Evolutionary conservation across 2,797 vertebrate species (phyloP).

Genomic region (Tadarida brasiliensis): DNA sequence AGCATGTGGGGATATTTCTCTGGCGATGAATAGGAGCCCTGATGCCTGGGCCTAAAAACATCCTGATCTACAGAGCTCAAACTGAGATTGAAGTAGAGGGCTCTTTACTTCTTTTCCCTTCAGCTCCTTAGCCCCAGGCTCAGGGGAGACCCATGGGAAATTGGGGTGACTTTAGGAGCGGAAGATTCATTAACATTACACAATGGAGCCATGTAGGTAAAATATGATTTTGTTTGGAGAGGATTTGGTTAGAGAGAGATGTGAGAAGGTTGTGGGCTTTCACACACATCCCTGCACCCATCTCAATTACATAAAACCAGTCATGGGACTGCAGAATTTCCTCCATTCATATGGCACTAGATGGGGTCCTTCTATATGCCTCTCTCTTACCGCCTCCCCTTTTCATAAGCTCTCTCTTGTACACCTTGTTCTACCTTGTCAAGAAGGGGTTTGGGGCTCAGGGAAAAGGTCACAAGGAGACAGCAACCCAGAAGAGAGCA

Average conservation of each 20-base stretch:
- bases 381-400: not conserved
- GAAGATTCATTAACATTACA: constrained; percentile 67
- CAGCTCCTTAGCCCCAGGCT: not conserved
- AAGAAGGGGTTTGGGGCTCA: not conserved
- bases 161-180: constrained; percentile 25
- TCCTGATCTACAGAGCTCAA: not conserved
- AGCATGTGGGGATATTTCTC: not conserved
- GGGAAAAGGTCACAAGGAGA: not conserved
- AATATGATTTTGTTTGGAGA: constrained; percentile 44
- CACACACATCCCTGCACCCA: not conserved
- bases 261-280: not conserved
- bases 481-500: not conserved
- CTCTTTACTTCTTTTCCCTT: constrained; percentile 32
- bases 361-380: not conserved
- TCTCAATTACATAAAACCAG: constrained; percentile 27
- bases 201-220: constrained; percentile 67
- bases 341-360: not conserved
- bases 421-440: not conserved
- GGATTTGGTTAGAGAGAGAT: not conserved
- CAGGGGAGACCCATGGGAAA: not conserved
- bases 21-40: not conserved
- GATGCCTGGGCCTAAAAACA: not conserved
- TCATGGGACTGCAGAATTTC: not conserved
- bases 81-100: not conserved
- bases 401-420: not conserved